Evolutionary conservation across 2,888 invertebrate species (phyloP).

Genomic region (Perithous albicinctus): DNA sequence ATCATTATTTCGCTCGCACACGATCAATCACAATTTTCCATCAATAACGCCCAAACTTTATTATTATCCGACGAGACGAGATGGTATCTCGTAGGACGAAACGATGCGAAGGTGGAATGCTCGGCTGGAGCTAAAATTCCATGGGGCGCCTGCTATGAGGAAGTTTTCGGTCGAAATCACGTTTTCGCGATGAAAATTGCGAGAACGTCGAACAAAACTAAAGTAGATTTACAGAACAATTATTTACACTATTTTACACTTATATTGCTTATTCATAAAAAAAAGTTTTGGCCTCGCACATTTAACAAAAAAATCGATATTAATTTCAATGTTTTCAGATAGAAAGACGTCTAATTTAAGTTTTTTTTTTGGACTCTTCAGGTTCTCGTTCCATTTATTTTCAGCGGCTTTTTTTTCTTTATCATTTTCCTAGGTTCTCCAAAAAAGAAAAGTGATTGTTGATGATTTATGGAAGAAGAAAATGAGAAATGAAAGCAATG

Average conservation of each 20-base stretch:
- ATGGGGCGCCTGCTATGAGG: background rate
- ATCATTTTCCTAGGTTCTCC: too few species aligned
- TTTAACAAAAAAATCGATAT: too few species aligned
- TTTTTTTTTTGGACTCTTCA: too few species aligned
- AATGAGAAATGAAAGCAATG: too few species aligned
- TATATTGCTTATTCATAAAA: background rate
- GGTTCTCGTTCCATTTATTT: too few species aligned
- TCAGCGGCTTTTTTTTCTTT: too few species aligned
- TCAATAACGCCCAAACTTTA: constrained; percentile 45
- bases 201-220: background rate
- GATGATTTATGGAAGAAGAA: too few species aligned
- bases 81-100: constrained; percentile 24
- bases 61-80: constrained; percentile 39
- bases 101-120: background rate
- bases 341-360: too few species aligned
- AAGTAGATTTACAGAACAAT: background rate
- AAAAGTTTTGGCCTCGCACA: background rate
- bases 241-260: background rate
- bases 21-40: constrained; percentile 46
- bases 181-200: background rate
- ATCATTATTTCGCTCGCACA: constrained; percentile 27
- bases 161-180: constrained; percentile 6
- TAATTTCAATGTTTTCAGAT: too few species aligned
- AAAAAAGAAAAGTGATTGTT: too few species aligned
- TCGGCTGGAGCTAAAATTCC: background rate